phyloP scores from a whole-genome alignment of 2,888 invertebrate genomes.

The Gymnoscelis rufifasciata region DNA sequence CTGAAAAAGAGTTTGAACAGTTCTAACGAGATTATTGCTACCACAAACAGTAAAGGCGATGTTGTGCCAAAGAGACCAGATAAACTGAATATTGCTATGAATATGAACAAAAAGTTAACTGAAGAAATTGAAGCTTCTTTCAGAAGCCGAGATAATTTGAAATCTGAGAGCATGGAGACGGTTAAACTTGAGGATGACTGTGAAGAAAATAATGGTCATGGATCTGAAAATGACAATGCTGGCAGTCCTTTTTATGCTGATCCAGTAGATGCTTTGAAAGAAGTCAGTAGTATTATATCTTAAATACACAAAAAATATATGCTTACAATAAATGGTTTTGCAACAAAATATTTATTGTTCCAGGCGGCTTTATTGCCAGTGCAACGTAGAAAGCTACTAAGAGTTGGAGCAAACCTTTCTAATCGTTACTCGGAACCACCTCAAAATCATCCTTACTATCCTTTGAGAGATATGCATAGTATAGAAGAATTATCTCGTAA shows the following conservation, averaged over 20 bases:
- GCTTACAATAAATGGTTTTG: background rate
- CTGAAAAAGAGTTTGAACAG: constrained; percentile 62
- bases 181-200: constrained; percentile 67
- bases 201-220: constrained; percentile 49
- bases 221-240: constrained; percentile 80
- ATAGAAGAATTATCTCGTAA: constrained; percentile 74
- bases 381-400: constrained; percentile 63
- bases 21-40: constrained; percentile 68
- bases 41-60: constrained; percentile 73
- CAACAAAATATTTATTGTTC: no score
- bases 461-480: constrained; percentile 74
- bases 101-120: constrained; percentile 73
- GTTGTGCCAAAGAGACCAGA: constrained; percentile 71
- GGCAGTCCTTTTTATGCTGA: constrained; percentile 94
- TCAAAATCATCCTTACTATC: constrained; percentile 71
- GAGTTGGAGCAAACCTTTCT: constrained; percentile 65
- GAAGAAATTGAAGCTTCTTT: constrained; percentile 71
- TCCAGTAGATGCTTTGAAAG: constrained; percentile 90
- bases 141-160: constrained; percentile 60
- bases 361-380: constrained; percentile 67
- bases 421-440: constrained; percentile 82
- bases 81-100: constrained; percentile 67
- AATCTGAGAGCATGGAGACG: constrained; percentile 72
- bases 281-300: constrained; percentile 47
- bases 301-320: background rate